These are phyloP conservation scores for Ispidina picta DNA, from an alignment of 2,797 vertebrate species.

Conservation along the genomic window DNA sequence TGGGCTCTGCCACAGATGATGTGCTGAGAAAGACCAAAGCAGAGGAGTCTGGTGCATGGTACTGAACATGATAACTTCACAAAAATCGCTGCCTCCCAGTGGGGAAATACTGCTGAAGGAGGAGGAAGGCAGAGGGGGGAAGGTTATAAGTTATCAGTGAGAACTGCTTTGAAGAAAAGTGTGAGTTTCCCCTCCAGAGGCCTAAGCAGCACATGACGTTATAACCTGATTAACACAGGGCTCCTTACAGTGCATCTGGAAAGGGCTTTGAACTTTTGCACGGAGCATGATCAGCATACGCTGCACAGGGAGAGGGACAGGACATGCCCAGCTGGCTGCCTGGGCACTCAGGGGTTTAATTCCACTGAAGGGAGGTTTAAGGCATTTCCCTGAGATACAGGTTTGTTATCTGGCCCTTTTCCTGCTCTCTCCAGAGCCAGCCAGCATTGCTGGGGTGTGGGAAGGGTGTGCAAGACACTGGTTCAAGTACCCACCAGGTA, in stretches of 20 bases:
- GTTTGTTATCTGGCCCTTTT: neutral
- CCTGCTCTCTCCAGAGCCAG: neutral
- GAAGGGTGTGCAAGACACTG: neutral
- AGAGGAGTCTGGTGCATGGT: neutral
- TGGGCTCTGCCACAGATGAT: neutral
- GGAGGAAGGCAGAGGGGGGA: neutral
- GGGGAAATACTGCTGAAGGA: neutral
- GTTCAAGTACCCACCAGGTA: neutral
- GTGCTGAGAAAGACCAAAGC: neutral
- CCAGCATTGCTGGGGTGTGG: rapidly evolving
- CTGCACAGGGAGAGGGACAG: neutral
- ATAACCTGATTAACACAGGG: conserved; percentile 76
- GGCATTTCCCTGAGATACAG: neutral
- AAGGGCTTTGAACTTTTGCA: conserved; percentile 76
- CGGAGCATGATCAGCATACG: conserved; percentile 71
- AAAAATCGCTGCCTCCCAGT: neutral
- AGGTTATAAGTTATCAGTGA: conserved; percentile 58
- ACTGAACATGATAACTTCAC: neutral
- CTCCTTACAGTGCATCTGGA: conserved; percentile 76
- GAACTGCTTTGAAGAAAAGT: conserved; percentile 79
- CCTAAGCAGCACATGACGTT: conserved; percentile 67
- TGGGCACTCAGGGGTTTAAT: neutral
- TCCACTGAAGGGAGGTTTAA: neutral
- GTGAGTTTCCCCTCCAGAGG: conserved; percentile 73
- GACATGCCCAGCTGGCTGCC: neutral